Evolutionary conservation across 2,888 invertebrate species (phyloP), one percentile per base, ranked within the genome.

Genomic region (Thymelicus lineola): DNA sequence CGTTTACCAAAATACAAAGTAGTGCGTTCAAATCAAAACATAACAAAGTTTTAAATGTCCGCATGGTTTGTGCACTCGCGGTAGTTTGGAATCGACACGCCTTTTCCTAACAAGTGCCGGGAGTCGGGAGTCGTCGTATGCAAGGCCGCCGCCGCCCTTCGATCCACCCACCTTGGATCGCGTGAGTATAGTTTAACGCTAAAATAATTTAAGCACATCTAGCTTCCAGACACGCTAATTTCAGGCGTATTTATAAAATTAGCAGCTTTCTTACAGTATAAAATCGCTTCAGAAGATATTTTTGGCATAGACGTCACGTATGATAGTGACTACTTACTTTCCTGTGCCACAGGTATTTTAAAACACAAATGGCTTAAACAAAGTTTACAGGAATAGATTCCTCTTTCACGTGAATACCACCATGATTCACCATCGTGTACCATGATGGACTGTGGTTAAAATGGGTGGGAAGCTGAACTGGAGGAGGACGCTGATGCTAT

Each of bases 101-200:
- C 93, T 94, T 93, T 93, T 90, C 90, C 90, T 93, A 92, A 93
- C 91, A 92, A 93, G 90, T 91, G 90, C 77, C 79, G 80, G 77
- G 79, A 79, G 79, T 87, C 93, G 90, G 90, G 92, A 92, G 91
- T 93, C 89, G 93, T 90, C 89, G 85, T 86, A 88, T 89, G 86
- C 93, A 91, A 92, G 91, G 91, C 83, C 90, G 88, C 91, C 80
- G 92, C 92, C 92, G 93, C 92, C 93, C 92, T 92, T 93, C 90
- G 93, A 92, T 93, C 93, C 93, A 93, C 93, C 93, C 93, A 93
- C 93, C 90, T 90, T 86, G 88, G 86, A 87, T 90, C 88, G 90
- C 90, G 90, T 91, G 90, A 91, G 91, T 87, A 80, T 79, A 86
- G 86, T 87, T 86, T 87, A 82, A 87, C 84, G 86, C 72, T 72